Percentiles rank a stretch among this genome's conserved stretches.
Conservation (phyloP, 37 sponge, comb jelly and placozoan genomes). For the Amphimedon queenslandica region DNA sequence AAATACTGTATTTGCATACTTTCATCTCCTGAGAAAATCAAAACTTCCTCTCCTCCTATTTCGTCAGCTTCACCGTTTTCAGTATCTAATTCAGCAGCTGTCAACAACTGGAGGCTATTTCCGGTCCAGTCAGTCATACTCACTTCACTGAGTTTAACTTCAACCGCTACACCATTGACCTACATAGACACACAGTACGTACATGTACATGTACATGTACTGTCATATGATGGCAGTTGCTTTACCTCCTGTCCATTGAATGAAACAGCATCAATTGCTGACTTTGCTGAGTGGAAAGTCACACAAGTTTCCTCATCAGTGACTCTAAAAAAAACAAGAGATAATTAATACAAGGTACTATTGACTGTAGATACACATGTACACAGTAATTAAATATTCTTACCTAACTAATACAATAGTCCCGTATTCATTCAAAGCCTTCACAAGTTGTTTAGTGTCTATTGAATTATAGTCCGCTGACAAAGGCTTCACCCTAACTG, state of each 20-base stretch:
- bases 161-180: constrained; percentile 2
- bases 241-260: constrained; percentile 56
- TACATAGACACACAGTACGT: not conserved
- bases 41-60: not conserved
- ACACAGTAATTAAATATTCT: not conserved
- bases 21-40: not conserved
- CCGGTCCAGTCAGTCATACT: not conserved
- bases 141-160: constrained; percentile 2
- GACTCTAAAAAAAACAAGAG: constrained; percentile 20
- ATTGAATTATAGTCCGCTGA: constrained; percentile 16
- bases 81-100: too few species aligned
- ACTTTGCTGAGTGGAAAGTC: constrained; percentile 51
- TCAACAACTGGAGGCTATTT: not conserved
- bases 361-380: not conserved
- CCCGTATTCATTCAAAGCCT: constrained; percentile 45
- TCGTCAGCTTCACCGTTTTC: constrained; percentile 5
- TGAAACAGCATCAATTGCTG: constrained; percentile 48
- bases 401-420: constrained; percentile 72
- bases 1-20: not conserved
- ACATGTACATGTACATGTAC: not conserved
- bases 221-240: not conserved
- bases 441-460: constrained; percentile 22
- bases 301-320: constrained; percentile 28
- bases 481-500: constrained; percentile 38
- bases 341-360: not conserved